Evolutionary conservation across 2,797 vertebrate species (phyloP).

Genomic region (Astyanax mexicanus): DNA sequence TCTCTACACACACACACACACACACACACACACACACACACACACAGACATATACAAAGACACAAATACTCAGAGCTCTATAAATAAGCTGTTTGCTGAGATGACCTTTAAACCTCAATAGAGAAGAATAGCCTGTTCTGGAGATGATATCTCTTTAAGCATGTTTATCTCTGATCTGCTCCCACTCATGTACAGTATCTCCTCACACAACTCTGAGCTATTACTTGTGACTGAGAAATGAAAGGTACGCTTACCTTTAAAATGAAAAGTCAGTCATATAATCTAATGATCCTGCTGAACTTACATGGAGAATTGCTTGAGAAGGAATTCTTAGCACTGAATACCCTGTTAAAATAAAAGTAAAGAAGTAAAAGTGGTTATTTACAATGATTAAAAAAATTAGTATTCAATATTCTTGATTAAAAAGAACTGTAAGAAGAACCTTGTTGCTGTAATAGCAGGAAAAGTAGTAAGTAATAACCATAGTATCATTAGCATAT

Average conservation of each 20-base stretch:
- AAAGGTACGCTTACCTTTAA: not conserved
- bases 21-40: not conserved
- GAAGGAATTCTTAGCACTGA: too few relatives aligned
- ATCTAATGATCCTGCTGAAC: too few relatives aligned
- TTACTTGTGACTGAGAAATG: not conserved
- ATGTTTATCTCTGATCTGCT: slow-evolving; percentile 7
- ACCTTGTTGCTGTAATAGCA: too few relatives aligned
- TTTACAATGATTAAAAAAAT: too few relatives aligned
- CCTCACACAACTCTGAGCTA: not conserved
- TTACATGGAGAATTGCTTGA: too few relatives aligned
- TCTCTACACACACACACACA: not conserved
- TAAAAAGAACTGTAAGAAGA: too few relatives aligned
- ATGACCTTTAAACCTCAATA: slow-evolving; percentile 14
- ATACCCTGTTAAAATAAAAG: too few relatives aligned
- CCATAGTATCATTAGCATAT: too few relatives aligned
- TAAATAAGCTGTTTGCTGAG: slow-evolving; percentile 4
- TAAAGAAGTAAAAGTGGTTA: too few relatives aligned
- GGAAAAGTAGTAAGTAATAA: too few relatives aligned
- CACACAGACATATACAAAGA: not conserved
- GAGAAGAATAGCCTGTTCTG: slow-evolving; percentile 12
- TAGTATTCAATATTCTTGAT: too few relatives aligned
- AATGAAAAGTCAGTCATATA: not conserved
- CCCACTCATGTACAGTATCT: slow-evolving; percentile 12
- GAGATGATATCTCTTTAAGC: slow-evolving; percentile 22
- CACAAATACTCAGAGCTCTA: not conserved